Conservation (phyloP, 2,888 invertebrate genomes). For the Drosophila dives region DNA sequence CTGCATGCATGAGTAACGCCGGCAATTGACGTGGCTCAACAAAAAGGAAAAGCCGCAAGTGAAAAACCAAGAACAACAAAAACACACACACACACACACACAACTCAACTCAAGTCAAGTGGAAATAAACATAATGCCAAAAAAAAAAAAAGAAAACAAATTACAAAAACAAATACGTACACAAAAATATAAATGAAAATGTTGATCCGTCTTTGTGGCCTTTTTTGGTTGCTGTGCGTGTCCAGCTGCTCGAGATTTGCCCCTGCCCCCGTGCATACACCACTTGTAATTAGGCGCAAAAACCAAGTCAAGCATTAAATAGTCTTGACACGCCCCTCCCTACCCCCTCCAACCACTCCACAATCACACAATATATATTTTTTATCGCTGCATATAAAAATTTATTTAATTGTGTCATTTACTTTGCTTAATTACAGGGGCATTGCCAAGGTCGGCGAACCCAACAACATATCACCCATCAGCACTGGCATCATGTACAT, state of each 20-base stretch:
- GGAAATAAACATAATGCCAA: conserved; percentile 72
- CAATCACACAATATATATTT: no score
- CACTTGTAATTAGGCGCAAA: conserved; percentile 65
- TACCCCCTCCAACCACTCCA: neutral
- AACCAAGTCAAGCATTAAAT: conserved; percentile 72
- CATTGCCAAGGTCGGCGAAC: conserved; percentile 96
- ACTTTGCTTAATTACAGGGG: conserved; percentile 88
- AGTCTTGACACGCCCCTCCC: conserved; percentile 60
- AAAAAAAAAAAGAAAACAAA: conserved; percentile 35
- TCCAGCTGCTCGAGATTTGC: conserved; percentile 51
- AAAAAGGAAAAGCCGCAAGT: conserved; percentile 75
- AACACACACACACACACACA: conserved; percentile 53
- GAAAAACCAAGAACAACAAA: conserved; percentile 66
- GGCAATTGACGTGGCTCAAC: conserved; percentile 72
- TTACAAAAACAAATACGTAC: conserved; percentile 35
- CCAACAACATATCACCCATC: conserved; percentile 94
- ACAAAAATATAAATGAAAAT: conserved; percentile 58
- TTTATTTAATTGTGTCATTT: conserved; percentile 46
- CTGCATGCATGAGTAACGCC: conserved; percentile 76
- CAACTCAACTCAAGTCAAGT: conserved; percentile 76
- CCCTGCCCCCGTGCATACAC: conserved; percentile 4
- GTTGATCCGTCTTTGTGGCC: conserved; percentile 47
- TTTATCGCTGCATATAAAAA: conserved; percentile 24
- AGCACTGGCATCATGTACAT: conserved; percentile 91
- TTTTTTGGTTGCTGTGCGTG: conserved; percentile 42